A percentile compares a stretch with the other conserved stretches of the same genome.
phyloP scores from a whole-genome alignment of 2,797 vertebrate genomes.

The Macrochelys suwanniensis region DNA sequence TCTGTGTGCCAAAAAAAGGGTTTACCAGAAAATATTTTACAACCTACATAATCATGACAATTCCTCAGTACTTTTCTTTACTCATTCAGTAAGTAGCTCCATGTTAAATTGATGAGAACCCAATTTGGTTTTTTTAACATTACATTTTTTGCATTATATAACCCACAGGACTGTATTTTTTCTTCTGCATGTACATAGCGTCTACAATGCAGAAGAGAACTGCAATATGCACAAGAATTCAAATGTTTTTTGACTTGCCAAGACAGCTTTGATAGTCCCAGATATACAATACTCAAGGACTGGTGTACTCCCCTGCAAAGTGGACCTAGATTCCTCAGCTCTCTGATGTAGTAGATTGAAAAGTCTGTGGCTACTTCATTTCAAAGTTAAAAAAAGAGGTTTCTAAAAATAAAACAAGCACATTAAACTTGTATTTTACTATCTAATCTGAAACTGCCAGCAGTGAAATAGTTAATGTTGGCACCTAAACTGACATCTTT shows the following conservation, averaged over 20 bases:
- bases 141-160: neutral
- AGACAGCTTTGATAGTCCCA: neutral
- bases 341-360: neutral
- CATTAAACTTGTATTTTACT: neutral
- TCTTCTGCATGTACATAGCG: neutral
- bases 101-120: neutral
- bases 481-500: neutral
- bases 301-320: neutral
- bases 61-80: neutral
- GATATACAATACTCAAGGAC: neutral
- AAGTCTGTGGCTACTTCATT: neutral
- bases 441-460: neutral
- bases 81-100: neutral
- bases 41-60: neutral
- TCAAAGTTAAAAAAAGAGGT: neutral
- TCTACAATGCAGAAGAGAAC: neutral
- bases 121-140: neutral
- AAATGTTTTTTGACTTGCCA: neutral
- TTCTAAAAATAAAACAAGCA: neutral
- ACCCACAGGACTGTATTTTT: neutral
- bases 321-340: neutral
- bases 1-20: neutral
- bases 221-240: neutral
- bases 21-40: neutral
- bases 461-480: slow-evolving; percentile 28